Conservation (phyloP, 2,113 vertebrate genomes). For the Bucco capensis region DNA sequence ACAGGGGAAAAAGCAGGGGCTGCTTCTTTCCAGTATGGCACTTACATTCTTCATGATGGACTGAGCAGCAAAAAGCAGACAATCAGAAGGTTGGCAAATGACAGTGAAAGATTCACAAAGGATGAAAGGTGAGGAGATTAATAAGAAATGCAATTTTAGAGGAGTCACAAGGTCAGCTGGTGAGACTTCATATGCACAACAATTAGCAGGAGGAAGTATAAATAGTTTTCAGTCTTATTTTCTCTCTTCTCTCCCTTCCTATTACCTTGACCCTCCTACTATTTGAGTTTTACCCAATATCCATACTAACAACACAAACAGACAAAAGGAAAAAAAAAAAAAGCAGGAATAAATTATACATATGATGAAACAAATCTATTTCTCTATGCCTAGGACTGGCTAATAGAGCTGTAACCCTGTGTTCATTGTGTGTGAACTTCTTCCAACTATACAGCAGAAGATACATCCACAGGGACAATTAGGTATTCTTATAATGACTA, state of each 20-base stretch:
- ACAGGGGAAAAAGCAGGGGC: not conserved
- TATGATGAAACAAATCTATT: not conserved
- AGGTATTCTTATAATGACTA: not conserved
- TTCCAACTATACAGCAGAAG: not conserved
- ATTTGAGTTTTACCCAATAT: not conserved
- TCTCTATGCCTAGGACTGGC: not conserved
- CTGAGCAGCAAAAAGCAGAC: not conserved
- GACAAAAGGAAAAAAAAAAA: not conserved
- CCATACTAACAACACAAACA: not conserved
- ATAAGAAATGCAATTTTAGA: slow-evolving; percentile 27
- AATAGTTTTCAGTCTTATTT: not conserved
- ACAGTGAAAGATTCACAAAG: slow-evolving; percentile 2
- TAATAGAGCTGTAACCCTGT: not conserved
- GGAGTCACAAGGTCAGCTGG: not conserved
- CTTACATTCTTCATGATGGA: not conserved
- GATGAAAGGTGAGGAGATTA: slow-evolving; percentile 35
- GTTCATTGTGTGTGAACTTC: not conserved
- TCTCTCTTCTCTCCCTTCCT: not conserved
- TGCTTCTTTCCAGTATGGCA: not conserved
- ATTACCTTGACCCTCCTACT: not conserved
- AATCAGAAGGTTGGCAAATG: not conserved
- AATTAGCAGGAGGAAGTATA: not conserved
- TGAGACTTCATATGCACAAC: not conserved
- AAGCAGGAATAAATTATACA: not conserved
- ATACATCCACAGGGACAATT: not conserved